phyloP scores from a whole-genome alignment of 2,888 invertebrate species.

The Sarcophaga caerulescens region DNA sequence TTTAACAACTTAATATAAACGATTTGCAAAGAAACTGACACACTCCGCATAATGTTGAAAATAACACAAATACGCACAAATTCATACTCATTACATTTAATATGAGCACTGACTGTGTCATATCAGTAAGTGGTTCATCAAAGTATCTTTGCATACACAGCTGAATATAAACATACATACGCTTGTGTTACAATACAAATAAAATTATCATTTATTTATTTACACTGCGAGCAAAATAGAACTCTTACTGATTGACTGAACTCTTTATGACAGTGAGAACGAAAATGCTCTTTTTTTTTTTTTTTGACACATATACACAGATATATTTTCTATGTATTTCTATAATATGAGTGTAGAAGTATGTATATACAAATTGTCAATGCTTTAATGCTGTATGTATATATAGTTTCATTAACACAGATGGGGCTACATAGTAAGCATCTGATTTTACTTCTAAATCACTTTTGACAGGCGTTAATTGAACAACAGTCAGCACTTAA shows the following conservation, averaged over 20 bases:
- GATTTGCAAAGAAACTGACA: constrained; percentile 13
- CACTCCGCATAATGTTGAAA: neutral
- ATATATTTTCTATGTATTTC: no score
- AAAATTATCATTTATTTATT: neutral
- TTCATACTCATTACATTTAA: neutral
- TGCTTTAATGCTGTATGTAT: neutral
- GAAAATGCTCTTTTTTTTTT: neutral
- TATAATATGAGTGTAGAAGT: neutral
- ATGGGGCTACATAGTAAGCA: neutral
- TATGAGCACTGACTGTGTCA: neutral
- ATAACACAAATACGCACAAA: neutral
- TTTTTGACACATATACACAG: no score
- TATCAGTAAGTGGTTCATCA: constrained; percentile 14
- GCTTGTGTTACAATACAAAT: constrained; percentile 3
- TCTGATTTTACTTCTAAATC: constrained; percentile 24
- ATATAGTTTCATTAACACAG: neutral
- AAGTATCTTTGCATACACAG: neutral
- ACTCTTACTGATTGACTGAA: neutral
- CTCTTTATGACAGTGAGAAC: neutral
- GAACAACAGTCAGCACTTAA: constrained; percentile 48
- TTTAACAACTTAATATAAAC: constrained; percentile 47
- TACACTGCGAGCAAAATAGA: neutral
- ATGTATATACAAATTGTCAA: neutral
- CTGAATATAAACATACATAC: neutral
- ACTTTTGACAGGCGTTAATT: constrained; percentile 39